Conservation (phyloP, 1,140 invertebrate species). For the Melanaphis sacchari region DNA sequence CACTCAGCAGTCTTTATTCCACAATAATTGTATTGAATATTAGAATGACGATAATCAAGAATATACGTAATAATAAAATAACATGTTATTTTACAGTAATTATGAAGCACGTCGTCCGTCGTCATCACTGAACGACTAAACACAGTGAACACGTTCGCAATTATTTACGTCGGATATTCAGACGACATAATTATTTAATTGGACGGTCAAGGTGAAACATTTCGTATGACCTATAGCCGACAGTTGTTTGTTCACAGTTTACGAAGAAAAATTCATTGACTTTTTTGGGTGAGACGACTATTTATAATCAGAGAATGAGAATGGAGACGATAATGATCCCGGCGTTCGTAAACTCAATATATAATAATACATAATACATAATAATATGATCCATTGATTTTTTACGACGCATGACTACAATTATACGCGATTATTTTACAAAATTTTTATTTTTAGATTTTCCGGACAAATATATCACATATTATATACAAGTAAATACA, state of each 20-base stretch:
- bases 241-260: not conserved
- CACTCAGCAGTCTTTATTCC: too few relatives aligned
- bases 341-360: too few relatives aligned
- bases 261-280: not conserved
- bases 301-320: not conserved
- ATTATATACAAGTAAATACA: too few relatives aligned
- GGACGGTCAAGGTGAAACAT: conserved; percentile 46
- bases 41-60: not conserved
- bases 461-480: not conserved
- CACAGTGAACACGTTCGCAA: not conserved
- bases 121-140: not conserved
- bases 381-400: not conserved
- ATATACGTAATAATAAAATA: not conserved
- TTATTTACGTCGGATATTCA: not conserved
- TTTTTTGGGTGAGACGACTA: not conserved
- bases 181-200: conserved; percentile 45
- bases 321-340: not conserved
- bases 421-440: not conserved
- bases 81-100: not conserved
- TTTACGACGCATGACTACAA: not conserved
- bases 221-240: not conserved
- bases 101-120: not conserved
- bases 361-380: too few relatives aligned
- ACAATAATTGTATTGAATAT: too few relatives aligned
- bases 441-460: not conserved